Percentiles rank a stretch among this genome's conserved stretches.
phyloP scores from a whole-genome alignment of 2,797 vertebrate species.

The Oceanodroma leucorhoa region DNA sequence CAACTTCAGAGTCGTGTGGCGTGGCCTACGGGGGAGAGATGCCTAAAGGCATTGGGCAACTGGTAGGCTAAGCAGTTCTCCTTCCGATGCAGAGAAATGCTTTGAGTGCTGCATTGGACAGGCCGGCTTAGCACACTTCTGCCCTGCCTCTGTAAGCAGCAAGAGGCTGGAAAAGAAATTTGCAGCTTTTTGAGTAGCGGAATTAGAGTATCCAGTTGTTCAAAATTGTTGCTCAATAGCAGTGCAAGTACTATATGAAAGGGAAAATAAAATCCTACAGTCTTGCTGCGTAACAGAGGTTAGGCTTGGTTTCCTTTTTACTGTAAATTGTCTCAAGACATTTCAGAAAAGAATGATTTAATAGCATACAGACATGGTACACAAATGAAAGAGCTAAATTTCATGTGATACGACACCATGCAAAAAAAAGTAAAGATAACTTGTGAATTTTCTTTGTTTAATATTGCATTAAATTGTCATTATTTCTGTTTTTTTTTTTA shows the following conservation, averaged over 20 bases:
- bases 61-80: background rate
- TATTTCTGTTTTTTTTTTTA: background rate
- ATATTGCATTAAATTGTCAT: background rate
- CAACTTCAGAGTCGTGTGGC: background rate
- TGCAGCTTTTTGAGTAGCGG: background rate
- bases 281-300: background rate
- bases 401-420: accelerated
- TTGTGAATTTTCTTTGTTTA: background rate
- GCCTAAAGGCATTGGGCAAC: background rate
- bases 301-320: background rate
- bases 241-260: background rate
- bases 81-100: background rate
- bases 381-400: background rate
- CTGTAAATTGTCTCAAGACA: background rate
- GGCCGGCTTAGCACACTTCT: too few species aligned
- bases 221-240: background rate
- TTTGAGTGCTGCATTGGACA: background rate
- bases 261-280: background rate
- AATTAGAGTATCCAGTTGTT: background rate
- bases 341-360: background rate
- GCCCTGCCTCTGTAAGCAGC: background rate
- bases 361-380: background rate
- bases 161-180: background rate
- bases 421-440: background rate
- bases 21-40: background rate